Evolutionary conservation across 2,888 invertebrate species (phyloP).

Genomic region (Philhelius pedissequus): DNA sequence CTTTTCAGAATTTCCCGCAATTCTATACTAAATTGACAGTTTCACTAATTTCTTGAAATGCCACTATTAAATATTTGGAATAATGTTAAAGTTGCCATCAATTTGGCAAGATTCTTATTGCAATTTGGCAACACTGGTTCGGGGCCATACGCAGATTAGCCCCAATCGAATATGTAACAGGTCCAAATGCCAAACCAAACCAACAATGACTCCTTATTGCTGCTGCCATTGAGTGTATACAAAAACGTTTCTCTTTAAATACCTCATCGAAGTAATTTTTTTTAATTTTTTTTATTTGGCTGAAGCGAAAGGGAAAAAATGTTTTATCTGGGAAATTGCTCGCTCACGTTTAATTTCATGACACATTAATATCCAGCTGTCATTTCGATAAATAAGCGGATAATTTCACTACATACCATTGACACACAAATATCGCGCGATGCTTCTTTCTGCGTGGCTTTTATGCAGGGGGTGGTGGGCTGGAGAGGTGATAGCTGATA

Average conservation of each 20-base stretch:
- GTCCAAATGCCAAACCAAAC: constrained; percentile 51
- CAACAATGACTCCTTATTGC: constrained; percentile 28
- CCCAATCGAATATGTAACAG: constrained; percentile 64
- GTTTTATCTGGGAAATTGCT: constrained; percentile 69
- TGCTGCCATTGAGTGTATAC: background rate
- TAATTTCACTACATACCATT: constrained; percentile 69
- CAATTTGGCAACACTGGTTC: background rate
- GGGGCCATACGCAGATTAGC: constrained; percentile 58
- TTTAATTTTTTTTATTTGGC: background rate
- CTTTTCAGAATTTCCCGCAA: no score
- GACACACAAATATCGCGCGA: constrained; percentile 62
- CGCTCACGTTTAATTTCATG: constrained; percentile 71
- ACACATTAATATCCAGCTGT: constrained; percentile 71
- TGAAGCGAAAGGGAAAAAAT: constrained; percentile 39
- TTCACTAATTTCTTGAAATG: no score
- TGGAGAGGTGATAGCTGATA: no score
- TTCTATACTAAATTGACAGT: no score
- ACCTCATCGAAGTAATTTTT: constrained; percentile 20
- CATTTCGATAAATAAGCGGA: constrained; percentile 71
- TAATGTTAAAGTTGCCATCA: no score
- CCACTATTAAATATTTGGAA: no score
- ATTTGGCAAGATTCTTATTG: no score
- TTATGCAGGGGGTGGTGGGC: background rate
- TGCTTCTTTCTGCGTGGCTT: constrained; percentile 1
- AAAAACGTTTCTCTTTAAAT: constrained; percentile 37